Evolutionary conservation across 2,113 vertebrate species (phyloP).

Genomic region (Proteles cristata): DNA sequence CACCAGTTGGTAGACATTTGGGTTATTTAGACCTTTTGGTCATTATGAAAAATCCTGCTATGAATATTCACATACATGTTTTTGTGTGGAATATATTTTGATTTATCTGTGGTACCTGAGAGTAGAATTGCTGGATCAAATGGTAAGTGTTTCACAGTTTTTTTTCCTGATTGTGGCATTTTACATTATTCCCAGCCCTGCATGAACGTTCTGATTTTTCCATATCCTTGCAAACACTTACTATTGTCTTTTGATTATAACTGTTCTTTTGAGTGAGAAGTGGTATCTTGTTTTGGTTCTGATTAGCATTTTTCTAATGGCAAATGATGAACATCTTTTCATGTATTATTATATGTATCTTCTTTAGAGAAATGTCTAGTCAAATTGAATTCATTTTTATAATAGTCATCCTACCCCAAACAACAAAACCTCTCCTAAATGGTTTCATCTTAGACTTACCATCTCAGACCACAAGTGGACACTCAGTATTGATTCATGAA

Average conservation of each 20-base stretch:
- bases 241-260: background rate
- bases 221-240: background rate
- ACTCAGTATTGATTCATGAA: background rate
- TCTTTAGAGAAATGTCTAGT: background rate
- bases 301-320: background rate
- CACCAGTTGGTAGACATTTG: background rate
- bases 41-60: background rate
- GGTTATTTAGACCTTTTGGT: background rate
- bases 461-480: background rate
- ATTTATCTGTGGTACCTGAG: background rate
- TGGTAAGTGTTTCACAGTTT: background rate
- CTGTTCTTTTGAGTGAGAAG: background rate
- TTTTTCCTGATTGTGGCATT: background rate
- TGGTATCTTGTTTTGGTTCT: background rate
- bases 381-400: background rate
- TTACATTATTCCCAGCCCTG: background rate
- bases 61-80: background rate
- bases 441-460: background rate
- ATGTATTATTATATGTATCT: background rate
- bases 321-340: background rate
- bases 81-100: background rate
- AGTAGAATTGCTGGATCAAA: background rate
- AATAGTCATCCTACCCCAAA: background rate
- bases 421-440: background rate
- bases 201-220: background rate